Evolutionary conservation across 2,888 invertebrate species (phyloP), one percentile per base, ranked within the genome.

Genomic region (Sinotaia quadrata): DNA sequence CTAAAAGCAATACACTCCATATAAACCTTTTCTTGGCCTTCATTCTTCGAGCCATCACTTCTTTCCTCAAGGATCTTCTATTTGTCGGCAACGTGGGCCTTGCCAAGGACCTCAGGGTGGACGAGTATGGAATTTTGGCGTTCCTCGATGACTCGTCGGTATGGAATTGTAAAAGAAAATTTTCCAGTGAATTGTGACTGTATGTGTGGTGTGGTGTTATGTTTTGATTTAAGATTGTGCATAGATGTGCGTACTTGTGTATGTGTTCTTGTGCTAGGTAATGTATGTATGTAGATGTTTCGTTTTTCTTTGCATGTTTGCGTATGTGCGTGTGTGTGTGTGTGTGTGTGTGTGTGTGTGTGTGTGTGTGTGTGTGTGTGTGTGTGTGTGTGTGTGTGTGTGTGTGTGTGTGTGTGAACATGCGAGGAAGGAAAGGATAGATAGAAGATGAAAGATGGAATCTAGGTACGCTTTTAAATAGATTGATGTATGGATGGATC

Each of bases 11-110:
- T 84, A 91, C 91, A 72, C 88, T 93, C 0, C 93, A 93, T 87
- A 91, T 93, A 90, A 92, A 93, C 83, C 88, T 93, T 54, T 93
- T 93, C 85, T 90, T 91, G 0, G 92, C 93, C 3, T 93, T 93
- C 85, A 92, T 93, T 75, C 87, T 92, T 44, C 89, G 92, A 57
- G 92, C 92, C 0, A 90, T 91, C 63, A 90, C 91, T 85, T 90
- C 90, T 1, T 88, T 92, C 24, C 81, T 92, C 34, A 92, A 92
- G 84, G 90, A 91, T 76, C 80, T 90, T 2, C 83, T 91, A 7
- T 92, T 92, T 81, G 89, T 91, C 0, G 56, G 58, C 29, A 77
- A 77, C 21, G 52, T 81, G 1, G 81, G 80, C 4, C 68, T 83
- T 37, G 73, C 74, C 21, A 77, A 78, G 54, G 82, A 83, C 62